Percentiles rank a stretch among this genome's conserved stretches.
Conservation (phyloP, 92 coral and sea anemone species). For the Parazoanthus darwini region DNA sequence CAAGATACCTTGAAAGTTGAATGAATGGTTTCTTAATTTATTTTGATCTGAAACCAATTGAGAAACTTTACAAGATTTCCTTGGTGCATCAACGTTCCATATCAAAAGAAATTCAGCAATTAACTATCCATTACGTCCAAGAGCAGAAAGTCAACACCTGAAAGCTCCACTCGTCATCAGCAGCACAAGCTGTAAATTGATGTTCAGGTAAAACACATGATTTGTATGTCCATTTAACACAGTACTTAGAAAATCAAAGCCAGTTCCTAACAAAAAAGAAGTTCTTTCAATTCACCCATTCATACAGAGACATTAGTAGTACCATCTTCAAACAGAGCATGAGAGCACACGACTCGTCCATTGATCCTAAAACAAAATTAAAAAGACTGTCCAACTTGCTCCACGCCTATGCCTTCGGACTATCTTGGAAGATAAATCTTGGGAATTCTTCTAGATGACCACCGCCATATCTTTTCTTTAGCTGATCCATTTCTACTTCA, state of each 20-base stretch:
- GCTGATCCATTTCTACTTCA: slow-evolving; percentile 78
- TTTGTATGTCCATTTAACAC: not conserved
- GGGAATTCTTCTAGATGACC: slow-evolving; percentile 94
- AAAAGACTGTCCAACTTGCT: not conserved
- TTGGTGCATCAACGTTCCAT: not conserved
- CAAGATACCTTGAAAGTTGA: not conserved
- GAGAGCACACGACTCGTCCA: not conserved
- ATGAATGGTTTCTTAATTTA: not conserved
- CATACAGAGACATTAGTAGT: not conserved
- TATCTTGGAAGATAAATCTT: slow-evolving; percentile 75
- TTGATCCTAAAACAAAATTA: not conserved
- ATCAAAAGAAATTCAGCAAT: not conserved
- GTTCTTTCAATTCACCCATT: not conserved
- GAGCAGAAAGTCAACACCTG: not conserved
- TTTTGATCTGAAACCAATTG: not conserved
- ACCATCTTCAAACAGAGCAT: slow-evolving; percentile 5
- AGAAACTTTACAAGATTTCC: not conserved
- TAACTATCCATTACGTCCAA: not conserved
- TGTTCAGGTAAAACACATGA: not conserved
- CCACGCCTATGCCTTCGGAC: slow-evolving; percentile 26
- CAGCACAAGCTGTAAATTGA: not conserved
- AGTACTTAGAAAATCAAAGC: not conserved
- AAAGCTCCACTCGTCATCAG: not conserved
- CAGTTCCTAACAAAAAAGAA: not conserved
- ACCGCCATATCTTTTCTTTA: slow-evolving; percentile 89